Evolutionary conservation across 2,888 invertebrate genomes (phyloP), one percentile per base, ranked within the genome.

Genomic region (Esperia sulphurella): DNA sequence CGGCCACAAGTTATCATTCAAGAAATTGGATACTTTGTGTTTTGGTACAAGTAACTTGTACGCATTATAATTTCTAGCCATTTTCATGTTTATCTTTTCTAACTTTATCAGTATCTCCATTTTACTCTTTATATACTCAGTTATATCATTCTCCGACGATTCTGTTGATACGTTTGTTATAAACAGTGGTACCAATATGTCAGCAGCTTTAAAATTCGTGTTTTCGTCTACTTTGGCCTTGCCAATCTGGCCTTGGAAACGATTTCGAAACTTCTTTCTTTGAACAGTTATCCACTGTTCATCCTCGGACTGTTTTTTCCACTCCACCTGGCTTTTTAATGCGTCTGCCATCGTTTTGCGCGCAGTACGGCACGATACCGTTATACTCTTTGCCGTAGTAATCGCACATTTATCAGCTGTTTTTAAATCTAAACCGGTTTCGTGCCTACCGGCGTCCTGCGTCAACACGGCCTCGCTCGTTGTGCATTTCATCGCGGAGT

Each of bases 171-270:
- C 45, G 28, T 46, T 46, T 1, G 9, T 31, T 6, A 47, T 5
- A 10, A 30, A 28, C 21, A 47, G 3, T 8, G 30, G 44, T 29
- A 48, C 10, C 40, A 14, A 31, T 28, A 38, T 41, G 7, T 44
- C 37, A 7, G 46, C 46, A 2, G 46, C 46, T 41, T 38, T 40
- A 46, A 46, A 46, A 10, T 41, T 46, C 3, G 8, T 8, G 8
- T 10, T 3, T 12, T 5, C 3, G 9, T 28, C 43, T 10, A n/a
- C 14, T 5, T 3, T 3, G 12, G 43, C 43, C 2, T n/a, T 43
- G 8, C 43, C 43, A 5, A 9, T 12, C 13, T 33, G 5, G 9
- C 33, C 43, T 8, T 14, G 6, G 33, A 33, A 43, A 13, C 43
- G 43, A n/a, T 43, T 33, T 33, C 43, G 4, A 10, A n/a, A 7